Conservation (phyloP, 2,888 invertebrate genomes). For the Emmelina monodactyla region DNA sequence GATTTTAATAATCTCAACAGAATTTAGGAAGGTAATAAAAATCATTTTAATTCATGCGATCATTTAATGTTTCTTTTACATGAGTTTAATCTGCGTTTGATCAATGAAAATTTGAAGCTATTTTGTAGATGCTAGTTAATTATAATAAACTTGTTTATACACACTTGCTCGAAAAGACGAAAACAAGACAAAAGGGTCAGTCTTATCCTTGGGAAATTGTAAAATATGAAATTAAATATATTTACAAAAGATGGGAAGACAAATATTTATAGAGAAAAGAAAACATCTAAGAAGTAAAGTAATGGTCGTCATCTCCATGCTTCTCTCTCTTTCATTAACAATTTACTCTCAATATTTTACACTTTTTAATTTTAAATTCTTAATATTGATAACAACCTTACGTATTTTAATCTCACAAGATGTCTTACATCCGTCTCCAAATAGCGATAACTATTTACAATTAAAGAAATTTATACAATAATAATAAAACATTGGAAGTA, state of each 20-base stretch:
- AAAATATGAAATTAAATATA: slow-evolving; percentile 49
- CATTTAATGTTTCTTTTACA: slow-evolving; percentile 52
- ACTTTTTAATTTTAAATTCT: slow-evolving; percentile 29
- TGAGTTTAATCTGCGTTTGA: slow-evolving; percentile 45
- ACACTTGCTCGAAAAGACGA: slow-evolving; percentile 39
- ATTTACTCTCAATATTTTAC: slow-evolving; percentile 34
- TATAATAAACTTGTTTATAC: slow-evolving; percentile 47
- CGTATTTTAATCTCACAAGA: slow-evolving; percentile 51
- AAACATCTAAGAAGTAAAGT: slow-evolving; percentile 40
- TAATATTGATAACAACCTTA: slow-evolving; percentile 60
- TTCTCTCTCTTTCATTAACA: no score
- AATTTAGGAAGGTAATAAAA: no score
- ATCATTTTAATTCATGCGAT: slow-evolving; percentile 42
- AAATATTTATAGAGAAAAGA: slow-evolving; percentile 43
- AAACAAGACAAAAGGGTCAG: slow-evolving; percentile 65
- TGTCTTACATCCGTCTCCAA: slow-evolving; percentile 51
- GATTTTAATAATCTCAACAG: no score
- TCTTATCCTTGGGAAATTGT: slow-evolving; percentile 66
- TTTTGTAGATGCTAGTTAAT: slow-evolving; percentile 35
- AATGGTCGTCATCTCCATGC: no score
- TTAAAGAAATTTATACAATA: slow-evolving; percentile 30
- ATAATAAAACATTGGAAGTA: slow-evolving; percentile 47
- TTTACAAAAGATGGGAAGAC: slow-evolving; percentile 65
- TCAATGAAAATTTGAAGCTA: slow-evolving; percentile 53
- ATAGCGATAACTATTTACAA: slow-evolving; percentile 43